Conservation (phyloP, 1,140 invertebrate genomes). For the Episyrphus balteatus region DNA sequence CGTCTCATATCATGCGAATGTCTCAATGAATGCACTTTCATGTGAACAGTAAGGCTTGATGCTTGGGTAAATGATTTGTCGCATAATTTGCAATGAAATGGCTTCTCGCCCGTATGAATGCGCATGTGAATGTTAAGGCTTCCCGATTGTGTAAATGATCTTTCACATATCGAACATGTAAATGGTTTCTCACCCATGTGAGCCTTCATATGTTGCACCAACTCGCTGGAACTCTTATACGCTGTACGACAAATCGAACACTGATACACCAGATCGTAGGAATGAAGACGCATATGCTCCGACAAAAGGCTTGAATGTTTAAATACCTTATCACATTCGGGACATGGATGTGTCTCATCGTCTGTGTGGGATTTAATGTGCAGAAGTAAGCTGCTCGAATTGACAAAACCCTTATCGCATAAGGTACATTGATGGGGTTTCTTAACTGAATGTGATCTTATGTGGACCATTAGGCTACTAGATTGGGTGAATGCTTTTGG, state of each 20-base stretch:
- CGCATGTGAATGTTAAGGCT: slow-evolving; percentile 65
- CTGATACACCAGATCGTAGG: slow-evolving; percentile 35
- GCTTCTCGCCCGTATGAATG: slow-evolving; percentile 48
- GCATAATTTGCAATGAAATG: slow-evolving; percentile 46
- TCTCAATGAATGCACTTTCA: slow-evolving; percentile 45
- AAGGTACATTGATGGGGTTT: slow-evolving; percentile 53
- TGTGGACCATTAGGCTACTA: slow-evolving; percentile 54
- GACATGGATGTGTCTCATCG: slow-evolving; percentile 22
- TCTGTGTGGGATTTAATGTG: slow-evolving; percentile 30
- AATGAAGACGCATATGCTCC: slow-evolving; percentile 34
- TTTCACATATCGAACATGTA: slow-evolving; percentile 53
- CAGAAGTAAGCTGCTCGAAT: slow-evolving; percentile 27
- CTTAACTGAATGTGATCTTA: slow-evolving; percentile 55
- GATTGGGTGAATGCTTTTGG: slow-evolving; percentile 60
- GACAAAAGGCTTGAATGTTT: slow-evolving; percentile 29
- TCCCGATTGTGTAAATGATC: slow-evolving; percentile 56
- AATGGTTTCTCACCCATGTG: slow-evolving; percentile 45
- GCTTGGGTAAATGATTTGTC: slow-evolving; percentile 49
- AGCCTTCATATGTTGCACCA: slow-evolving; percentile 52
- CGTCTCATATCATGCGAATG: slow-evolving; percentile 33
- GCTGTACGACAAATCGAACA: slow-evolving; percentile 49
- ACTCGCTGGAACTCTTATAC: slow-evolving; percentile 46
- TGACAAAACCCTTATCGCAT: slow-evolving; percentile 41
- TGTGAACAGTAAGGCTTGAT: slow-evolving; percentile 48
- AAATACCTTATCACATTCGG: slow-evolving; percentile 32